phyloP scores from a whole-genome alignment of 2,888 invertebrate genomes.

The Oasisia sp. region DNA sequence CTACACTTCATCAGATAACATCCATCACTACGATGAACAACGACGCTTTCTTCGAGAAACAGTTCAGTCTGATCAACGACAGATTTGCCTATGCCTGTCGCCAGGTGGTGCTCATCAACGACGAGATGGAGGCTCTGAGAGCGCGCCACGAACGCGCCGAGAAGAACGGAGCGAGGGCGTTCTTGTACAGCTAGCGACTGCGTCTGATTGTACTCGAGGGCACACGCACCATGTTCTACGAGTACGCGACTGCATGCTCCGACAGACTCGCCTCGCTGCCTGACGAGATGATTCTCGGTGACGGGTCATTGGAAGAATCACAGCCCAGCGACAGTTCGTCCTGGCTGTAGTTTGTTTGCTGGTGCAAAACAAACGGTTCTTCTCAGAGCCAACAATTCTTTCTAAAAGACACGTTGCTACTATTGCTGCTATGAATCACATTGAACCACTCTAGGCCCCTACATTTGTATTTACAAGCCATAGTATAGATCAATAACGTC shows the following conservation, averaged over 20 bases:
- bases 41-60: too few relatives aligned
- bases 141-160: not conserved
- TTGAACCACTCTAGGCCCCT: too few relatives aligned
- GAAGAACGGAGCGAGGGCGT: constrained; percentile 5
- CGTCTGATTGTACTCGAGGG: not conserved
- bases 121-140: constrained; percentile 7
- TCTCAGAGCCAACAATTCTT: not conserved
- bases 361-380: not conserved
- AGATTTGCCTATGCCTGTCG: not conserved
- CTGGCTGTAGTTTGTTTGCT: not conserved
- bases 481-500: too few relatives aligned
- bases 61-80: not conserved
- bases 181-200: not conserved
- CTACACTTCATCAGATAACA: too few relatives aligned
- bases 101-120: not conserved
- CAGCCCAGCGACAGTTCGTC: not conserved
- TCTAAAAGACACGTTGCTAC: not conserved
- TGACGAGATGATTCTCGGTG: too few relatives aligned
- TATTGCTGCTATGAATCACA: not conserved
- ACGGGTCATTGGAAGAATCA: not conserved
- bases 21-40: too few relatives aligned
- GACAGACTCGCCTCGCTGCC: not conserved
- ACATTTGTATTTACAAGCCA: too few relatives aligned
- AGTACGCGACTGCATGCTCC: not conserved
- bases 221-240: not conserved